phyloP scores from a whole-genome alignment of 2,113 vertebrate species.

The Thunnus maccoyii region DNA sequence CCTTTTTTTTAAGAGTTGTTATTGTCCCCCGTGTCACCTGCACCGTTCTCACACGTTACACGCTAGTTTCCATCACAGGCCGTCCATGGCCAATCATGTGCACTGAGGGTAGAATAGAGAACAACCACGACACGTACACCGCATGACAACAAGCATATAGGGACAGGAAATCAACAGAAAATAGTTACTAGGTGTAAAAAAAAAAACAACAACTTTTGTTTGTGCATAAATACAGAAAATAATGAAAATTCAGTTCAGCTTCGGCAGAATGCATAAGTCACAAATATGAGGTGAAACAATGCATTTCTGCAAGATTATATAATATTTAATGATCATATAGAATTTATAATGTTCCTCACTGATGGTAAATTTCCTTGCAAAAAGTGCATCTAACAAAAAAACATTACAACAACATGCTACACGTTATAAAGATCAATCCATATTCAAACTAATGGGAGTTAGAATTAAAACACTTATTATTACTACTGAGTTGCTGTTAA shows the following conservation, averaged over 20 bases:
- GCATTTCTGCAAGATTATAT: background rate
- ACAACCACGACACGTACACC: slow-evolving; percentile 49
- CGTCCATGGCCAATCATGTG: slow-evolving; percentile 83
- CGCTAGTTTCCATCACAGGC: slow-evolving; percentile 81
- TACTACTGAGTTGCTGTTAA: no score
- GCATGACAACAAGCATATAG: slow-evolving; percentile 18
- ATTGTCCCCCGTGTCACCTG: slow-evolving; percentile 68
- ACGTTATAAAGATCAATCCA: no score
- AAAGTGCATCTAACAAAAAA: no score
- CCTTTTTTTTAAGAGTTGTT: slow-evolving; percentile 43
- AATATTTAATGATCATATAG: background rate
- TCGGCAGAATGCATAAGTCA: background rate
- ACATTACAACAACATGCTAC: no score
- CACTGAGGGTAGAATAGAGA: slow-evolving; percentile 70
- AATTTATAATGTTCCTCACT: background rate
- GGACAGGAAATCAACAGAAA: slow-evolving; percentile 33
- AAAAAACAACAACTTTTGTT: background rate
- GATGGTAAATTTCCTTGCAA: background rate
- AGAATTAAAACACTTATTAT: no score
- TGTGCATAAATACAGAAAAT: background rate
- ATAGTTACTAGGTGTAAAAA: background rate
- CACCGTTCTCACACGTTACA: slow-evolving; percentile 32
- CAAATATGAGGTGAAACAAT: background rate
- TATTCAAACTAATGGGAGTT: no score
- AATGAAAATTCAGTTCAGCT: background rate